Conservation (phyloP, 2,113 vertebrate species). For the Tetrao urogallus region DNA sequence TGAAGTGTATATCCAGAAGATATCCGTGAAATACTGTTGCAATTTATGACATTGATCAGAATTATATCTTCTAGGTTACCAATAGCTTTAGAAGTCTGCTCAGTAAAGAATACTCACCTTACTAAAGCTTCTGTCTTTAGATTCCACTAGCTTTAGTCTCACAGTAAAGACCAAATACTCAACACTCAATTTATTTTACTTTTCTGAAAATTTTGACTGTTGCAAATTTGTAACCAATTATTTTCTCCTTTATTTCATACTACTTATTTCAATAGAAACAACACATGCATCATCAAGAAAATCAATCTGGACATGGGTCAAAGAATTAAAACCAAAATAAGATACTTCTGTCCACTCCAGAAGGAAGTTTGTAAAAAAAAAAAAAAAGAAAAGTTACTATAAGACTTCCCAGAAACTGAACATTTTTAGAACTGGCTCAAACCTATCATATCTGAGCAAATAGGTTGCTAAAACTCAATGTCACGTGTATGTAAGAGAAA, state of each 20-base stretch:
- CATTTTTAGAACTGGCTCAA: conserved; percentile 28
- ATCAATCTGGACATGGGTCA: not conserved
- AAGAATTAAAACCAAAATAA: not conserved
- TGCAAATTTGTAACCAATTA: not conserved
- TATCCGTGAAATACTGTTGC: not conserved
- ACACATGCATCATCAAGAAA: not conserved
- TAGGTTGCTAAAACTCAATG: not conserved
- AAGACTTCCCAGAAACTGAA: conserved; percentile 6
- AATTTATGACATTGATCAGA: not conserved
- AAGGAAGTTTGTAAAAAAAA: not conserved
- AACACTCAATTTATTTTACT: not conserved
- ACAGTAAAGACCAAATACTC: not conserved
- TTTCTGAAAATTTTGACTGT: not conserved
- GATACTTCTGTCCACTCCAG: not conserved
- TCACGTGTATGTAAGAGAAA: not conserved
- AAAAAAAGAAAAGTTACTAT: not conserved
- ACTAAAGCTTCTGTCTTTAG: not conserved
- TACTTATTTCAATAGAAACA: not conserved
- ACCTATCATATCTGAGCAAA: not conserved
- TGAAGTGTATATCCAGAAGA: not conserved
- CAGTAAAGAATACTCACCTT: not conserved
- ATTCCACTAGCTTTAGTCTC: not conserved
- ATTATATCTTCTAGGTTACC: not conserved
- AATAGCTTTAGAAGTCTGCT: not conserved
- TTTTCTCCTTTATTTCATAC: not conserved